Percentiles rank a stretch among this genome's conserved stretches.
phyloP scores from a whole-genome alignment of 1,140 invertebrate species.

The Drosophila sturtevanti region DNA sequence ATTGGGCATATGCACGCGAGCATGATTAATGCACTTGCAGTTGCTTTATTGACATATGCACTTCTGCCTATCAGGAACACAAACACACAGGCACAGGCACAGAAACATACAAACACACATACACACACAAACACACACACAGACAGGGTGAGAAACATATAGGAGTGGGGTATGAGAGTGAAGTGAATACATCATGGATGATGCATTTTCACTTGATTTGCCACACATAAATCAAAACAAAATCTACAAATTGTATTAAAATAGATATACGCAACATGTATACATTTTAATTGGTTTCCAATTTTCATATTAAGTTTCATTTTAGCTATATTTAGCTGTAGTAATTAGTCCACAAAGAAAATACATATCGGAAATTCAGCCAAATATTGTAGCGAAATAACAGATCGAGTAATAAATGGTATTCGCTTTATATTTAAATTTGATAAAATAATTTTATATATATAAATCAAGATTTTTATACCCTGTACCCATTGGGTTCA shows the following conservation, averaged over 20 bases:
- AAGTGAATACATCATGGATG: neutral
- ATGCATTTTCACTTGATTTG: constrained; percentile 28
- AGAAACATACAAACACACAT: neutral
- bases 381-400: no score
- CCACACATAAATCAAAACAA: constrained; percentile 13
- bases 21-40: constrained; percentile 41
- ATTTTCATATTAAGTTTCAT: neutral
- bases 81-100: constrained; percentile 21
- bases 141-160: neutral
- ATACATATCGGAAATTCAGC: no score
- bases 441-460: no score
- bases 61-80: constrained; percentile 16
- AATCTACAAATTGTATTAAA: constrained; percentile 9
- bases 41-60: constrained; percentile 60
- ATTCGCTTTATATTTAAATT: no score
- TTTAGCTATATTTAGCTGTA: neutral
- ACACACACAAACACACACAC: constrained; percentile 11
- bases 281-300: constrained; percentile 1
- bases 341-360: no score
- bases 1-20: constrained; percentile 60
- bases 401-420: no score
- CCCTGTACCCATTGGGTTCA: no score
- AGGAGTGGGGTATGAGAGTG: no score
- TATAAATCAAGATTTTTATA: no score
- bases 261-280: neutral